Conservation (phyloP, 2,113 vertebrate species). For the Myanophis thanlyinensis region DNA sequence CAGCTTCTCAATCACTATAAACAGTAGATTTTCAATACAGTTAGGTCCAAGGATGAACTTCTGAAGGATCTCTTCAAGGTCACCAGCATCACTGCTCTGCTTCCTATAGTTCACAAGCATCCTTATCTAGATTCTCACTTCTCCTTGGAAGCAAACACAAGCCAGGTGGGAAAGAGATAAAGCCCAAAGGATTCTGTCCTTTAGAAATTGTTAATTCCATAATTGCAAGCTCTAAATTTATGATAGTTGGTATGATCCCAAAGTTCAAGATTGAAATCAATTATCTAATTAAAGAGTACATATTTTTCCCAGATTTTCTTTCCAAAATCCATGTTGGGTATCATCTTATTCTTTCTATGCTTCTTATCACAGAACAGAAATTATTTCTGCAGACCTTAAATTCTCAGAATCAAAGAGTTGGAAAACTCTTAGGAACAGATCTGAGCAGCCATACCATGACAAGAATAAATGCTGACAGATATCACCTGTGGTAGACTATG, state of each 20-base stretch:
- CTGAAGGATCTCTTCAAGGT: not conserved
- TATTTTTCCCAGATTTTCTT: not conserved
- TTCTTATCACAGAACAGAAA: not conserved
- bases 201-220: not conserved
- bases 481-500: not conserved
- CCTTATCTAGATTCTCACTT: not conserved
- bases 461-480: not conserved
- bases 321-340: not conserved
- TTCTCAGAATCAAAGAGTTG: not conserved
- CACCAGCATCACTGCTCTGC: not conserved
- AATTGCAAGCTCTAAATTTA: not conserved
- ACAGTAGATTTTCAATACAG: not conserved
- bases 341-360: not conserved
- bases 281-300: not conserved
- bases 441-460: not conserved
- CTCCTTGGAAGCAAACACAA: not conserved
- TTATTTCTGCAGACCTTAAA: not conserved
- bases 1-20: not conserved
- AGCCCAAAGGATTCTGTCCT: not conserved
- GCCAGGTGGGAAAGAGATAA: not conserved
- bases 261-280: not conserved
- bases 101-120: not conserved
- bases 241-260: not conserved
- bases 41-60: not conserved
- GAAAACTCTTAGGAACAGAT: not conserved